phyloP scores from a whole-genome alignment of 2,797 vertebrate genomes.

The Sternotherus odoratus region DNA sequence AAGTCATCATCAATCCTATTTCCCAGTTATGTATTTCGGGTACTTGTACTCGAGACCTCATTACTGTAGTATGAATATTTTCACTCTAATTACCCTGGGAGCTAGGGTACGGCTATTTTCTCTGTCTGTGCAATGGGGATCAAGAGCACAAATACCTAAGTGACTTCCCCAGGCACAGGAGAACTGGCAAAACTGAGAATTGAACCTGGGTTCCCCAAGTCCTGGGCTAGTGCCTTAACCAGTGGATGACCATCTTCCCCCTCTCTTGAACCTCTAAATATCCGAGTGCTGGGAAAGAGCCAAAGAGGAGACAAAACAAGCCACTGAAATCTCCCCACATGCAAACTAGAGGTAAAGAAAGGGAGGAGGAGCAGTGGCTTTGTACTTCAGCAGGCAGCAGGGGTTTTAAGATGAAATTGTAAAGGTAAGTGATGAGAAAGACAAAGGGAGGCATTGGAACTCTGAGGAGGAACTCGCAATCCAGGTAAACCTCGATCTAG shows the following conservation, averaged over 20 bases:
- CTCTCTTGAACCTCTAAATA: neutral
- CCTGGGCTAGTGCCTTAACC: neutral
- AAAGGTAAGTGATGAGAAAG: neutral
- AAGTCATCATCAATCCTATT: neutral
- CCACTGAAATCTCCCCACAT: neutral
- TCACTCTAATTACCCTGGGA: neutral
- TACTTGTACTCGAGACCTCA: neutral
- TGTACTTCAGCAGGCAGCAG: neutral
- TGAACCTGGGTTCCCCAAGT: neutral
- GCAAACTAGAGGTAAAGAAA: neutral
- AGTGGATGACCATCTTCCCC: neutral
- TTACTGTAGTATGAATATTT: neutral
- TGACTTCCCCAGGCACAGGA: neutral
- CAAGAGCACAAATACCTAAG: neutral
- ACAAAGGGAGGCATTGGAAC: neutral
- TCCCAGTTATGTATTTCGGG: neutral
- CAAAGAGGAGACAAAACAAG: neutral
- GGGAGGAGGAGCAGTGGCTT: neutral
- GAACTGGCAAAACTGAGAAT: neutral
- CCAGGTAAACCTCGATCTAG: neutral
- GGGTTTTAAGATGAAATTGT: neutral
- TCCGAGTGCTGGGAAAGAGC: neutral
- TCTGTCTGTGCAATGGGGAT: neutral
- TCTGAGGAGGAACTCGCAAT: no score
- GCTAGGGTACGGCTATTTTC: neutral